A percentile compares a stretch with the other conserved stretches of the same genome.
Conservation (phyloP, 2,797 vertebrate species). For the Neosalanx taihuensis region DNA sequence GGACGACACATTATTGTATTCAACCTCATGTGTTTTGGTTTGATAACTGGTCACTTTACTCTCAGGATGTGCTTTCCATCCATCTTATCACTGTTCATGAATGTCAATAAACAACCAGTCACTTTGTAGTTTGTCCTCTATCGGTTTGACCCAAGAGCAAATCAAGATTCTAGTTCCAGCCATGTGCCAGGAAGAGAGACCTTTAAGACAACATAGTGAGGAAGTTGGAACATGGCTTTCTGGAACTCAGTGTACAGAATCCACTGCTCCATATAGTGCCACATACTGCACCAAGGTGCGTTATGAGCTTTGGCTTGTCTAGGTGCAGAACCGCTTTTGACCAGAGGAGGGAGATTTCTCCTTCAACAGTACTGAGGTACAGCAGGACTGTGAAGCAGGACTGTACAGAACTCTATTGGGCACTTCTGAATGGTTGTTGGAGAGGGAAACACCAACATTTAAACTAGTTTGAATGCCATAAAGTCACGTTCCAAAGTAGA, state of each 20-base stretch:
- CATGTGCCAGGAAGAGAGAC: too few species aligned
- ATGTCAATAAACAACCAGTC: slow-evolving; percentile 84
- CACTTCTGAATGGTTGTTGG: too few species aligned
- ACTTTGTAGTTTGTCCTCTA: slow-evolving; percentile 73
- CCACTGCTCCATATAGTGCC: background rate
- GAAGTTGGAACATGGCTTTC: background rate
- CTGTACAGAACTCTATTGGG: too few species aligned
- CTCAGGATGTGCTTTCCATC: slow-evolving; percentile 82
- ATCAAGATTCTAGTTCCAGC: too few species aligned
- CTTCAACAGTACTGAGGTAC: background rate
- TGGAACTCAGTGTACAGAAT: background rate
- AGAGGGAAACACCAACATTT: too few species aligned
- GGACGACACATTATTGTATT: slow-evolving; percentile 3
- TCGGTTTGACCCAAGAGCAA: background rate
- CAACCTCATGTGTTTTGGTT: slow-evolving; percentile 75
- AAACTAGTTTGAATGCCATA: too few species aligned
- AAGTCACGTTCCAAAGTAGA: too few species aligned
- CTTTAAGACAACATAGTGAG: too few species aligned
- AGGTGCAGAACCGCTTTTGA: background rate
- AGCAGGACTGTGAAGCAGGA: too few species aligned
- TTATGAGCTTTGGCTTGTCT: background rate
- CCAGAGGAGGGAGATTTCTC: slow-evolving; percentile 9
- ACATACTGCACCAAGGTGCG: background rate
- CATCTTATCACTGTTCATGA: slow-evolving; percentile 79
- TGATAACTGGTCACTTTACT: slow-evolving; percentile 76